Evolutionary conservation across 2,888 invertebrate species (phyloP), one percentile per base, ranked within the genome.

Genomic region (Masnerella sp.): DNA sequence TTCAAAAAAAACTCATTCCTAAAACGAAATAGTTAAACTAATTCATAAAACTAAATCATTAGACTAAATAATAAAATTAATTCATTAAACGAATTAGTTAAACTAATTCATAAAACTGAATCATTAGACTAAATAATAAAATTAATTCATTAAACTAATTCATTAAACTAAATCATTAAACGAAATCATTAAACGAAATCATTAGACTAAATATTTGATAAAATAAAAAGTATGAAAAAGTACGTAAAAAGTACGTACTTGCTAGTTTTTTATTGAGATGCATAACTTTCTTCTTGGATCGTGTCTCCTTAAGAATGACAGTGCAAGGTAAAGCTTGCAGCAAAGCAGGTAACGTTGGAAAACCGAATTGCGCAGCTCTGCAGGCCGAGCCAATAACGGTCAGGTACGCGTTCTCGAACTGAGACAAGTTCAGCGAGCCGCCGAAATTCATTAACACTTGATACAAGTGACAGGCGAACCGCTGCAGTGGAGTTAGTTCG

Each of bases 241-340:
- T n/a, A n/a, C n/a, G n/a, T n/a, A n/a, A n/a, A n/a, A n/a, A n/a
- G n/a, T n/a, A n/a, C n/a, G n/a, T 82, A 90, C 90, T 87, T 67
- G 88, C 82, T 51, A 90, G 83, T 76, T 88, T 88, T 64, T 87
- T 88, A 78, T 90, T 90, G 7, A 91, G 85, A 12, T 88, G 85
- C 42, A 90, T 84, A 9, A 88, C 82, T 58, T 89, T 89, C 70
- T 89, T 82, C 69, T 88, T 87, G 32, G 83, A 83, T 1, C 85
- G 83, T 32, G 85, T 82, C 3, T 87, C 84, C 75, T 85, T 84
- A n/a, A 88, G 77, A n/a, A 84, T 81, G 2, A 90, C 88, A 1
- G 90, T 89, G 72, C 90, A 90, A 5, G 90, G 88, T 11, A 91
- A 84, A 5, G 90, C 88, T 76, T 89, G 88, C 5, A 92, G 85